Percentiles rank a stretch among this genome's conserved stretches.
phyloP scores from a whole-genome alignment of 1,140 invertebrate species.

The Laodelphax striatellus region DNA sequence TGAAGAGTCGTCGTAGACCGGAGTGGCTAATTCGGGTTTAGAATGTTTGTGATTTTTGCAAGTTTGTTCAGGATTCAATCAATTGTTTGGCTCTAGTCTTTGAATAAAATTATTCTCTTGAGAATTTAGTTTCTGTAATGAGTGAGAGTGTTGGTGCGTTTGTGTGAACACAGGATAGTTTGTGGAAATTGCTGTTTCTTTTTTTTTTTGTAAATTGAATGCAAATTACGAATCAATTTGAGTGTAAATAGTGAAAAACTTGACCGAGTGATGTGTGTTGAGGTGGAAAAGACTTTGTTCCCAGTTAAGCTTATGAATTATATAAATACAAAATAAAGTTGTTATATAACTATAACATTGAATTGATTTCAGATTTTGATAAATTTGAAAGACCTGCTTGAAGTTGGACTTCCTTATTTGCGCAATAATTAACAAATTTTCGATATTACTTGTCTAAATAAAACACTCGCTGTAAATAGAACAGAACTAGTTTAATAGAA shows the following conservation, averaged over 20 bases:
- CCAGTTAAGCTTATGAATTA: too few relatives aligned
- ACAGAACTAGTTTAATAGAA: slow-evolving; percentile 6
- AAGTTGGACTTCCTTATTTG: not conserved
- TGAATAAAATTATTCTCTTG: not conserved
- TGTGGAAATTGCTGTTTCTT: not conserved
- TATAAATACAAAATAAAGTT: not conserved
- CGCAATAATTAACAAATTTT: not conserved
- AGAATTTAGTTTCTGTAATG: slow-evolving; percentile 5
- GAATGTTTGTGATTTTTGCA: not conserved
- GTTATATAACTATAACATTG: not conserved
- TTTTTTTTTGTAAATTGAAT: not conserved
- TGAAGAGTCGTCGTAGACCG: not conserved
- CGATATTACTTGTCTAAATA: not conserved
- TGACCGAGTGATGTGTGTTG: not conserved
- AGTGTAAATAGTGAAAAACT: slow-evolving; percentile 1
- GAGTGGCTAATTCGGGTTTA: too few relatives aligned
- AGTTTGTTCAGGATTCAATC: not conserved
- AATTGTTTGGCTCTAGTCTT: not conserved
- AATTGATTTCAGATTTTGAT: not conserved
- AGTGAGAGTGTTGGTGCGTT: slow-evolving; percentile 6
- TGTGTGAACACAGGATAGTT: slow-evolving; percentile 11
- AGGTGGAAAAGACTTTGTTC: too few relatives aligned
- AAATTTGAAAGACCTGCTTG: not conserved
- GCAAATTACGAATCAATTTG: not conserved
- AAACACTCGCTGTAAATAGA: not conserved